phyloP scores from a whole-genome alignment of 2,888 invertebrate genomes.

The Archips xylosteana region DNA sequence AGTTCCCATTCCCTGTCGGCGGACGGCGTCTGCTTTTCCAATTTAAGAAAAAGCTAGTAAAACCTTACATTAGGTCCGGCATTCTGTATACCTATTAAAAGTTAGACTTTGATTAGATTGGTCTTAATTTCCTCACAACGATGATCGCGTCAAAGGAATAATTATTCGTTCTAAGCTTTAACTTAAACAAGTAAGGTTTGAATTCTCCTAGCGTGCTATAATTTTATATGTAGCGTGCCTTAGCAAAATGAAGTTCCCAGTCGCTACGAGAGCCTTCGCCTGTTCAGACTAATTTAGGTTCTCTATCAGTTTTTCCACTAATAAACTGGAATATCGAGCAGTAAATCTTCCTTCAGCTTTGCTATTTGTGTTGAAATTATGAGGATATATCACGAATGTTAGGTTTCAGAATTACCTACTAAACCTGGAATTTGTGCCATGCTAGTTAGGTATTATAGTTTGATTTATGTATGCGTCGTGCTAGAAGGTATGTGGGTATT shows the following conservation, averaged over 20 bases:
- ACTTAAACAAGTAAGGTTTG: neutral
- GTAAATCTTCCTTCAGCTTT: slow-evolving; percentile 25
- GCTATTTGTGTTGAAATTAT: slow-evolving; percentile 8
- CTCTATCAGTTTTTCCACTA: slow-evolving; percentile 30
- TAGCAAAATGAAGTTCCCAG: slow-evolving; percentile 21
- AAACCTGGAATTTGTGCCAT: slow-evolving; percentile 1
- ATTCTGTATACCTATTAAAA: slow-evolving; percentile 29
- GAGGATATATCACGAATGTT: slow-evolving; percentile 31
- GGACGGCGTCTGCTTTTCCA: slow-evolving; percentile 77
- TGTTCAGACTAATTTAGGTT: slow-evolving; percentile 33
- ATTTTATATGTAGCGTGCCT: slow-evolving; percentile 20
- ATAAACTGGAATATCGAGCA: slow-evolving; percentile 29
- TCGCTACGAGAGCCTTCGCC: slow-evolving; percentile 18
- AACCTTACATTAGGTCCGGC: slow-evolving; percentile 55
- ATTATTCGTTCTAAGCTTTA: neutral
- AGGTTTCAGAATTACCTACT: neutral
- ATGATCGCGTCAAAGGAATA: neutral
- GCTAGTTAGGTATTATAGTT: neutral
- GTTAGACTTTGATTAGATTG: slow-evolving; percentile 29
- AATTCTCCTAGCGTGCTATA: neutral
- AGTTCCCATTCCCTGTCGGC: slow-evolving; percentile 66
- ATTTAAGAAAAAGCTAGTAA: slow-evolving; percentile 77
- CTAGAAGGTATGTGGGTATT: neutral
- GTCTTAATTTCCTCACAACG: slow-evolving; percentile 11
- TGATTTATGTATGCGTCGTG: neutral